These are phyloP conservation scores for Sebastes baramenuke DNA, from an alignment of 2,797 vertebrate genomes.

Conservation along the genomic window DNA sequence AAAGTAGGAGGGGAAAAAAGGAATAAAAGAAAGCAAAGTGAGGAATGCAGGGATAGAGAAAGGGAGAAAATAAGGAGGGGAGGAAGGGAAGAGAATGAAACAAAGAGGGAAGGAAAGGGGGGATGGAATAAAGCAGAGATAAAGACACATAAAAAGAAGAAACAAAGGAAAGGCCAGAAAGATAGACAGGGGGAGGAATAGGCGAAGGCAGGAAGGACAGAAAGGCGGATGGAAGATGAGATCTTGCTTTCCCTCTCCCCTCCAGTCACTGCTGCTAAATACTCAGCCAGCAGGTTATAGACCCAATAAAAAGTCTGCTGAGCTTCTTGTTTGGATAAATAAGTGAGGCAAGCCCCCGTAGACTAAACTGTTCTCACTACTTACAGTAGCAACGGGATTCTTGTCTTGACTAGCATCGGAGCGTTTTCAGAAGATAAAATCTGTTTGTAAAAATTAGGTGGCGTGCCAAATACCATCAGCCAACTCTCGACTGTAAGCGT, in stretches of 20 bases:
- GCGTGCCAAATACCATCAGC: neutral
- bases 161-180: too few species aligned
- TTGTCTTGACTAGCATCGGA: neutral
- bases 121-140: neutral
- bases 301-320: constrained; percentile 44
- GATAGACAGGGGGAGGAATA: neutral
- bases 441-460: neutral
- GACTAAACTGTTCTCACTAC: constrained; percentile 31
- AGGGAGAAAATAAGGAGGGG: neutral
- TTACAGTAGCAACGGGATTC: constrained; percentile 3
- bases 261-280: constrained; percentile 7
- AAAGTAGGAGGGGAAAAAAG: neutral
- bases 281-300: constrained; percentile 24
- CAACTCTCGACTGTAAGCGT: neutral
- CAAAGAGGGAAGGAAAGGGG: neutral
- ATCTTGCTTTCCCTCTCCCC: neutral
- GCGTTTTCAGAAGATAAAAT: neutral
- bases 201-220: neutral
- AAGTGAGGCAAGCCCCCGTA: neutral
- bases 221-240: neutral
- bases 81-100: neutral
- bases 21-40: neutral
- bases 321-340: constrained; percentile 39
- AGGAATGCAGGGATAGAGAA: neutral
- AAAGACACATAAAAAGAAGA: neutral